Evolutionary conservation across 2,797 vertebrate species (phyloP), one percentile per base, ranked within the genome.

Genomic region (Salarias fasciatus): DNA sequence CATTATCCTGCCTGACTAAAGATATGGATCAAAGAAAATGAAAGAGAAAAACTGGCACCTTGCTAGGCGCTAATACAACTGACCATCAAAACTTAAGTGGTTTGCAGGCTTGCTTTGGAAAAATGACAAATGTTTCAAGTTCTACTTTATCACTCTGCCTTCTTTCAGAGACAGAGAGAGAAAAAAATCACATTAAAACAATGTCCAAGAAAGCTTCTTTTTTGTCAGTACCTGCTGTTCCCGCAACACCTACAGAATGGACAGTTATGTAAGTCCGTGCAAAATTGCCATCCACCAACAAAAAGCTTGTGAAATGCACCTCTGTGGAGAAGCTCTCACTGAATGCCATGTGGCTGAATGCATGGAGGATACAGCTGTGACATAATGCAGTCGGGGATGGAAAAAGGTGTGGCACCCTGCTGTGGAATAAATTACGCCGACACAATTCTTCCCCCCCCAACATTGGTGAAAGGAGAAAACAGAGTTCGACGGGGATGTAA

Each of bases 81-180:
- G 31, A 69, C 40, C 41, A 31, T 10, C 11, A 43, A 42, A 53
- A 72, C 43, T 53, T 49, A 45, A 60, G 43, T 63, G 36, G 42
- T 51, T 67, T 59, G 36, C 28, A 44, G 35, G n/a, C 44, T 50
- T 38, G 7, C 14, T 12, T 50, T 45, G 43, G 56, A 44, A 57
- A 63, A 71, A 63, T 77, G 29, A 72, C 38, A 72, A 69, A 75
- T 24, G 2, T 9, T 65, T 66, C 59, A 48, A 61, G 63, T 58
- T 51, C 5, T 45, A 53, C 75, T n/a, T 51, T 35, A 60, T 54
- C 47, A 61, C 24, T 45, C 12, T n/a, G n/a, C n/a, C n/a, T 43
- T 4, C 14, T 47, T 11, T 30, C 43, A 35, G 61, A 51, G 64
- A 43, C 37, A 51, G 60, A 57, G 55, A 53, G n/a, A n/a, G n/a